These are phyloP conservation scores for Aptenodytes forsteri DNA, from an alignment of 2,113 vertebrate genomes.

Conservation along the genomic window DNA sequence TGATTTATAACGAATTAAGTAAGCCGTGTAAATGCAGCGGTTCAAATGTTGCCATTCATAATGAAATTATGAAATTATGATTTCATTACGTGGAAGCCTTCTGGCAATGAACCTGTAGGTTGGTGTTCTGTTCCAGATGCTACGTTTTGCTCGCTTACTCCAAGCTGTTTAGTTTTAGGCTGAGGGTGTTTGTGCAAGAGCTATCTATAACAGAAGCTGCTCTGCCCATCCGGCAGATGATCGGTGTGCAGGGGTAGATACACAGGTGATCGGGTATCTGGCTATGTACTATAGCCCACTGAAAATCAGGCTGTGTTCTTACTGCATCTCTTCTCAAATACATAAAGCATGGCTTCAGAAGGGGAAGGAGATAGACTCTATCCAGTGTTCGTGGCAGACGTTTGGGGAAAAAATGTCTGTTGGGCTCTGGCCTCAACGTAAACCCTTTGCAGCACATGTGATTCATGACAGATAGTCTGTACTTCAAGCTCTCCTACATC, in stretches of 20 bases:
- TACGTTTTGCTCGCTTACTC: fast-evolving
- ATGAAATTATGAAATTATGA: neutral
- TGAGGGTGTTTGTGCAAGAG: neutral
- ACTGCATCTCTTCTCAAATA: neutral
- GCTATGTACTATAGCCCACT: neutral
- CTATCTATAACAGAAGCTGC: neutral
- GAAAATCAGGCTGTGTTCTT: neutral
- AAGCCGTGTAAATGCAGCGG: neutral
- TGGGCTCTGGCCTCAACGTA: neutral
- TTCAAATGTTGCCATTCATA: neutral
- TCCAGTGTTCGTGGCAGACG: neutral
- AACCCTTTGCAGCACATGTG: neutral
- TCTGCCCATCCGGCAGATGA: neutral
- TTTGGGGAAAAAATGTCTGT: neutral
- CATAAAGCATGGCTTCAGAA: neutral
- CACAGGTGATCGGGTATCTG: fast-evolving
- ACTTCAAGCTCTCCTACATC: neutral
- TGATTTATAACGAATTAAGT: neutral
- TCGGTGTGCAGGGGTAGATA: neutral
- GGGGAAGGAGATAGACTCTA: neutral
- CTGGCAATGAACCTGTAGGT: neutral
- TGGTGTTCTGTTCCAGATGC: neutral
- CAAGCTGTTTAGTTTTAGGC: neutral
- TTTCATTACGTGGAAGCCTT: neutral
- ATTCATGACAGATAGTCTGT: neutral